These are phyloP conservation scores for Corythoichthys intestinalis DNA, from an alignment of 2,113 vertebrate genomes.

Conservation along the genomic window DNA sequence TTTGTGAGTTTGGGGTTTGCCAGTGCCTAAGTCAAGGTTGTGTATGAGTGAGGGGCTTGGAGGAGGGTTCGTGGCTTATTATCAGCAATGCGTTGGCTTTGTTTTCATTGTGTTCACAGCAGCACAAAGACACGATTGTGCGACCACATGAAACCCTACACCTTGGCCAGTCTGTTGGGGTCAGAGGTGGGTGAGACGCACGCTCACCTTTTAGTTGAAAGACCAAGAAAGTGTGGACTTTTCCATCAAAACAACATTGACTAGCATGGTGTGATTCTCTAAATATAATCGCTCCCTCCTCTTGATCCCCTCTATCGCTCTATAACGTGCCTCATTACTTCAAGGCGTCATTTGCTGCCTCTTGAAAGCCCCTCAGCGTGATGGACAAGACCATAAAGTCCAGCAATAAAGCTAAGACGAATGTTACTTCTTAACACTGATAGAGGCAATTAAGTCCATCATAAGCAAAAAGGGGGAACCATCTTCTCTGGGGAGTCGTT, in stretches of 20 bases:
- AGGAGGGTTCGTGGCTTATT: slow-evolving; percentile 32
- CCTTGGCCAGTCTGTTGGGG: slow-evolving; percentile 54
- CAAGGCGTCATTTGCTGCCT: slow-evolving; percentile 45
- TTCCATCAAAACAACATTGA: slow-evolving; percentile 41
- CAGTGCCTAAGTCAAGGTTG: slow-evolving; percentile 48
- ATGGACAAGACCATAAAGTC: slow-evolving; percentile 62
- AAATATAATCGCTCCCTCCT: slow-evolving; percentile 18
- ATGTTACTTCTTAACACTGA: slow-evolving; percentile 65
- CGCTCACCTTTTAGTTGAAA: slow-evolving; percentile 42
- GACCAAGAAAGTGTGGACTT: slow-evolving; percentile 43
- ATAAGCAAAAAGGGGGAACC: slow-evolving; percentile 49
- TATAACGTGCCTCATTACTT: slow-evolving; percentile 53
- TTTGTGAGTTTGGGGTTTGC: slow-evolving; percentile 20
- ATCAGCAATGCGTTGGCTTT: slow-evolving; percentile 62
- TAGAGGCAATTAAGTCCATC: slow-evolving; percentile 72
- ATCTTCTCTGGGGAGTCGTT: slow-evolving; percentile 62
- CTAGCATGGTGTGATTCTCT: slow-evolving; percentile 21
- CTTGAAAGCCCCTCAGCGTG: slow-evolving; percentile 46
- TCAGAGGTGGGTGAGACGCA: slow-evolving; percentile 55
- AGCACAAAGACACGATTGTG: slow-evolving; percentile 67
- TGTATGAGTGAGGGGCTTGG: not conserved
- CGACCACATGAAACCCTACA: slow-evolving; percentile 63
- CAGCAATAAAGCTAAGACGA: slow-evolving; percentile 65
- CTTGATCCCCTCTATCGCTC: slow-evolving; percentile 10
- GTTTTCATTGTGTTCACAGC: slow-evolving; percentile 68